These are phyloP conservation scores for Apamea sordens DNA, from an alignment of 2,888 invertebrate genomes.

Conservation along the genomic window DNA sequence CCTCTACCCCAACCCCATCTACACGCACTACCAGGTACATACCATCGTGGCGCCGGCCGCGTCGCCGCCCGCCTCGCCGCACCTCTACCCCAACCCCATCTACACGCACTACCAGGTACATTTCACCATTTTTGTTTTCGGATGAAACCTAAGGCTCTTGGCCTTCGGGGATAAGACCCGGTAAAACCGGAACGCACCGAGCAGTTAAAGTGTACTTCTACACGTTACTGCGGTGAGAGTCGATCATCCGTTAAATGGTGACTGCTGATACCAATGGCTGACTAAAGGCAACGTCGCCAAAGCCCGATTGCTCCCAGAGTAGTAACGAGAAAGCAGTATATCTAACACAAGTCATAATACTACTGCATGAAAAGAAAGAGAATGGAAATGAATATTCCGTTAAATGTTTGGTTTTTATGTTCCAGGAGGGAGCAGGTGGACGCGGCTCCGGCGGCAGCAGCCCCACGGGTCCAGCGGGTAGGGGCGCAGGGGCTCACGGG, in stretches of 20 bases:
- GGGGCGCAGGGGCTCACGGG: conserved; percentile 86
- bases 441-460: conserved; percentile 77
- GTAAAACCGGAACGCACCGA: neutral
- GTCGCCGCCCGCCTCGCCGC: conserved; percentile 94
- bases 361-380: neutral
- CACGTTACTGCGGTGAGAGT: neutral
- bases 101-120: conserved; percentile 89
- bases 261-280: neutral
- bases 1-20: conserved; percentile 94
- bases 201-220: neutral
- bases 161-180: neutral
- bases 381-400: neutral
- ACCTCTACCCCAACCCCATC: conserved; percentile 93
- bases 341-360: neutral
- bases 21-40: conserved; percentile 91
- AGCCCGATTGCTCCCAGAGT: neutral
- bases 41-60: no score
- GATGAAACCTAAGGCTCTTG: neutral
- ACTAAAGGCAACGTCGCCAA: neutral
- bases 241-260: neutral
- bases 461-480: conserved; percentile 78
- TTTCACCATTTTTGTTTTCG: neutral
- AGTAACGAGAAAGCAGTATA: neutral
- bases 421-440: conserved; percentile 81
- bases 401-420: conserved; percentile 30